phyloP scores from a whole-genome alignment of 2,113 vertebrate species.

The Panthera leo region DNA sequence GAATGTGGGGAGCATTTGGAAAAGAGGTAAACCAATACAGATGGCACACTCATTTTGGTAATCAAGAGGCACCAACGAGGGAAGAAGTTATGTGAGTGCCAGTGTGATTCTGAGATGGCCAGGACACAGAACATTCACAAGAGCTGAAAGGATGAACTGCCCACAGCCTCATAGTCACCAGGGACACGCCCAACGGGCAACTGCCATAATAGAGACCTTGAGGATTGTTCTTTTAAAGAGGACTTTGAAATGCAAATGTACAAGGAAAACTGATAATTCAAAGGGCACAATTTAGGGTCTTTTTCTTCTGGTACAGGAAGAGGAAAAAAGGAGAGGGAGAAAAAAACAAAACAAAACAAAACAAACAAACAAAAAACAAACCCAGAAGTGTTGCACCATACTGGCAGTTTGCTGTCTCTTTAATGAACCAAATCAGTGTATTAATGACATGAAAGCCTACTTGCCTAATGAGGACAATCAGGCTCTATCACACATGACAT shows the following conservation, averaged over 20 bases:
- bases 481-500: conserved; percentile 31
- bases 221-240: conserved; percentile 72
- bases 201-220: conserved; percentile 73
- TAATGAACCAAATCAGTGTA: conserved; percentile 81
- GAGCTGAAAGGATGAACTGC: conserved; percentile 57
- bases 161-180: conserved; percentile 66
- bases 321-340: background rate
- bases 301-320: conserved; percentile 75
- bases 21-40: background rate
- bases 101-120: conserved; percentile 45
- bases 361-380: background rate
- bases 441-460: conserved; percentile 78
- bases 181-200: conserved; percentile 77
- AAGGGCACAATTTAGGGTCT: conserved; percentile 73
- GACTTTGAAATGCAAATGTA: conserved; percentile 78
- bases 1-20: background rate
- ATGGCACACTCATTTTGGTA: background rate
- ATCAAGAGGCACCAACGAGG: background rate
- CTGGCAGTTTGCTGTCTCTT: conserved; percentile 66
- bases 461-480: conserved; percentile 77
- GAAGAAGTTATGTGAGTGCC: conserved; percentile 18
- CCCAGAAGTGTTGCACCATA: background rate
- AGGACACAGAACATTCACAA: conserved; percentile 58
- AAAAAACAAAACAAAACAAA: no score
- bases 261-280: conserved; percentile 62